Evolutionary conservation across 2,888 invertebrate genomes (phyloP).

Genomic region (Diplolepis rosae): DNA sequence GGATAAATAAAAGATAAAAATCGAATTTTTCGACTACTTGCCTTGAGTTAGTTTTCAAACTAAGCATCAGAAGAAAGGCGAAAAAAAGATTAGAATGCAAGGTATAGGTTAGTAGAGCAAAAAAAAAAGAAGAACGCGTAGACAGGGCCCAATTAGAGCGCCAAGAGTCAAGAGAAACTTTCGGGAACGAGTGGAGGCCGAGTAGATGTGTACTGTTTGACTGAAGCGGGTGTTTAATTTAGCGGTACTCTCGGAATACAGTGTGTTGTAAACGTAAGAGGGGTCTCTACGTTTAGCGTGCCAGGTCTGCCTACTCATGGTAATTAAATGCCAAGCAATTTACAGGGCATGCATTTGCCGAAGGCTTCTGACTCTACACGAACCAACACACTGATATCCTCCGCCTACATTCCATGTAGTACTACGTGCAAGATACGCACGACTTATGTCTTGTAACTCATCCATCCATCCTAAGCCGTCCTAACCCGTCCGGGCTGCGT

Average conservation of each 20-base stretch:
- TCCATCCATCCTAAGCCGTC: constrained; percentile 54
- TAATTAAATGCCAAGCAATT: constrained; percentile 73
- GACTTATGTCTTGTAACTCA: constrained; percentile 54
- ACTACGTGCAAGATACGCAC: constrained; percentile 47
- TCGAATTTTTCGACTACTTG: too few relatives aligned
- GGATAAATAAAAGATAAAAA: too few relatives aligned
- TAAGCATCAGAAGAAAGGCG: neutral
- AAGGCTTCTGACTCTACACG: constrained; percentile 52
- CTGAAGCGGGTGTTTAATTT: constrained; percentile 67
- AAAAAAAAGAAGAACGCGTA: constrained; percentile 24
- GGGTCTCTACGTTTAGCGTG: constrained; percentile 60
- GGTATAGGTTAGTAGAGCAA: neutral
- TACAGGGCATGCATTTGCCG: constrained; percentile 66
- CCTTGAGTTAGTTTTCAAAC: neutral
- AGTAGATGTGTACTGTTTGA: constrained; percentile 54
- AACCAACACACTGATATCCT: constrained; percentile 37
- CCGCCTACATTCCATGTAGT: constrained; percentile 36
- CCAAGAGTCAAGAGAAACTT: constrained; percentile 37
- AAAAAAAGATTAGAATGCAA: neutral
- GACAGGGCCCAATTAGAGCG: constrained; percentile 27
- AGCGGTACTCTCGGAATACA: constrained; percentile 59
- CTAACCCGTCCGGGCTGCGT: constrained; percentile 45
- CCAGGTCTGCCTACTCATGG: constrained; percentile 67
- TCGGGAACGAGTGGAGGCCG: constrained; percentile 45
- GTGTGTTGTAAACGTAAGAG: constrained; percentile 49